Evolutionary conservation across 2,113 vertebrate genomes (phyloP).

Genomic region (Mystacornis crossleyi): DNA sequence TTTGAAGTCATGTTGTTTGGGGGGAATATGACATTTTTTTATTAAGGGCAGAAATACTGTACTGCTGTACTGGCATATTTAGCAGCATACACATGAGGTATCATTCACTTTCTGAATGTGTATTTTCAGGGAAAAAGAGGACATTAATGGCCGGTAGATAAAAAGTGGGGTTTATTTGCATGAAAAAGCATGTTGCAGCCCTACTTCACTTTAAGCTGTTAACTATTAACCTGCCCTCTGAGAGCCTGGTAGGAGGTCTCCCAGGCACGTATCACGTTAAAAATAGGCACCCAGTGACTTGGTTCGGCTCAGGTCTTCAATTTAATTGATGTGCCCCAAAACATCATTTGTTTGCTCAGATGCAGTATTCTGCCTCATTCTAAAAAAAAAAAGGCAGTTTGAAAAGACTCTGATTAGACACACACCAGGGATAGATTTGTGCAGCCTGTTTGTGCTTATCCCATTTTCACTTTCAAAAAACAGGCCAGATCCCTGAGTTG

Average conservation of each 20-base stretch:
- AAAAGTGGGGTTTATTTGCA: not conserved
- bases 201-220: not conserved
- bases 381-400: not conserved
- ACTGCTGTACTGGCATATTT: not conserved
- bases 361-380: not conserved
- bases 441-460: not conserved
- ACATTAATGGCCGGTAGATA: not conserved
- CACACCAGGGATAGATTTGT: fast-evolving
- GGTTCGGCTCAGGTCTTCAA: not conserved
- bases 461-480: not conserved
- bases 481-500: not conserved
- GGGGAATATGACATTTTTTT: not conserved
- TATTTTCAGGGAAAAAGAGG: not conserved
- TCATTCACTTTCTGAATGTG: not conserved
- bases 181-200: not conserved
- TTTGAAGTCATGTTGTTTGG: not conserved
- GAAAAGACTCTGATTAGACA: not conserved
- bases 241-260: not conserved
- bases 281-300: not conserved
- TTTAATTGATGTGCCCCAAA: not conserved
- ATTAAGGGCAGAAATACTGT: not conserved
- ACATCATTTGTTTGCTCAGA: not conserved
- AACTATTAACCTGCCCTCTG: not conserved
- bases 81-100: not conserved
- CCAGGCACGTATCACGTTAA: not conserved